These are phyloP conservation scores for Andrena fulva DNA, from an alignment of 2,888 invertebrate genomes.

Conservation along the genomic window DNA sequence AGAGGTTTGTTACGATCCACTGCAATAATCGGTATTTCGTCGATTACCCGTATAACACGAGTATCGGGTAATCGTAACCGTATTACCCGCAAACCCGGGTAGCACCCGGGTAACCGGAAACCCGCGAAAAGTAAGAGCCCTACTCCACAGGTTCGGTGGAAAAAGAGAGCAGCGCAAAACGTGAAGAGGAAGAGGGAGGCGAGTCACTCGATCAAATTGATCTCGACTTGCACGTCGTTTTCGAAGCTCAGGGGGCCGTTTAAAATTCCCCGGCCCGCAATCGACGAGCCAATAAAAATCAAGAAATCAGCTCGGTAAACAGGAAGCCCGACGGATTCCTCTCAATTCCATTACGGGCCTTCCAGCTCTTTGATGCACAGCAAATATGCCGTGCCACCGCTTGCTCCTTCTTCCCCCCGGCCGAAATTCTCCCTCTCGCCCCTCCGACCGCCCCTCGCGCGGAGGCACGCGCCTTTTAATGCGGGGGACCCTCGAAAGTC, in stretches of 20 bases:
- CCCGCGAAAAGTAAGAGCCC: too few relatives aligned
- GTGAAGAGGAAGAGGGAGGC: neutral
- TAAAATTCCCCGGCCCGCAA: conserved; percentile 65
- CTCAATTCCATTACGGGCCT: conserved; percentile 61
- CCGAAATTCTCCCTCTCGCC: neutral
- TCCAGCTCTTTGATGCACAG: conserved; percentile 62
- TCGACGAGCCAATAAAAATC: conserved; percentile 68
- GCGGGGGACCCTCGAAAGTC: conserved; percentile 61
- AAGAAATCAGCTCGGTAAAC: conserved; percentile 66
- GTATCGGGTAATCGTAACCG: too few relatives aligned
- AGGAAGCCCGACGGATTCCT: conserved; percentile 54
- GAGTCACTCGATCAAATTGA: conserved; percentile 21
- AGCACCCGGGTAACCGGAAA: too few relatives aligned
- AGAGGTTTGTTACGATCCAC: too few relatives aligned
- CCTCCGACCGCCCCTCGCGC: neutral
- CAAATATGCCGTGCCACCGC: conserved; percentile 62
- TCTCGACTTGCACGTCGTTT: conserved; percentile 7
- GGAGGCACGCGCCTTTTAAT: conserved; percentile 60
- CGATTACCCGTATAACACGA: too few relatives aligned
- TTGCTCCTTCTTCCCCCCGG: conserved; percentile 17
- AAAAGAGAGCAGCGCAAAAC: neutral
- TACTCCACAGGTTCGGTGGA: neutral
- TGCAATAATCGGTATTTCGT: too few relatives aligned
- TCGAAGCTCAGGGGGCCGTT: conserved; percentile 34
- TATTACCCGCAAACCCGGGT: too few relatives aligned